Conservation (phyloP, 1,140 invertebrate genomes). For the Drosophila novamexicana region DNA sequence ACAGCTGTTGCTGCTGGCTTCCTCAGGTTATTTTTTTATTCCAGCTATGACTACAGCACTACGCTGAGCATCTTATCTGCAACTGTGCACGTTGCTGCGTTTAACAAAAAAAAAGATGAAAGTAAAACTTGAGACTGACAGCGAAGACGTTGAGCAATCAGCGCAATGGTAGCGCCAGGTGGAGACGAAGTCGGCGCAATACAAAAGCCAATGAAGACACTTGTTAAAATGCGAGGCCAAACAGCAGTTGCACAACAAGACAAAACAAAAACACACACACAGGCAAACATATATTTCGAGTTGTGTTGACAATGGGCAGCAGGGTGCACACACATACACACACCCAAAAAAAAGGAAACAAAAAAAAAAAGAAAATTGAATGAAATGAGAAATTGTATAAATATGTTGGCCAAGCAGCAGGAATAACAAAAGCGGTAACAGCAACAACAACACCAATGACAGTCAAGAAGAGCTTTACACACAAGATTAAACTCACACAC, state of each 20-base stretch:
- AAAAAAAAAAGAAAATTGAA: constrained; percentile 51
- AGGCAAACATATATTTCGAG: background rate
- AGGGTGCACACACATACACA: background rate
- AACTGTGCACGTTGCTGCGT: constrained; percentile 63
- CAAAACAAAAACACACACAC: constrained; percentile 42
- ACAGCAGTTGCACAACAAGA: constrained; percentile 31
- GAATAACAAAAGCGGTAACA: constrained; percentile 16
- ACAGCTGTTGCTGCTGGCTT: constrained; percentile 34
- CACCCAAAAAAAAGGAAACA: constrained; percentile 5
- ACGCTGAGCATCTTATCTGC: constrained; percentile 66
- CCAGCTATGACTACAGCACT: constrained; percentile 23
- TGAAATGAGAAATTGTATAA: constrained; percentile 81
- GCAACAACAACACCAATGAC: constrained; percentile 19
- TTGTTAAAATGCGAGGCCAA: constrained; percentile 56
- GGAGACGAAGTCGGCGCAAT: constrained; percentile 16
- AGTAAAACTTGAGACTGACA: constrained; percentile 1
- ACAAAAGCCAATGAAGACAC: constrained; percentile 60
- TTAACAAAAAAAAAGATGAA: constrained; percentile 2
- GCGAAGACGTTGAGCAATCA: constrained; percentile 40
- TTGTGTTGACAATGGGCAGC: constrained; percentile 46
- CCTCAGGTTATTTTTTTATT: constrained; percentile 38
- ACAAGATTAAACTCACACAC: constrained; percentile 65
- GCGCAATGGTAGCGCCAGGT: constrained; percentile 20
- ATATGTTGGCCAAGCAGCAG: constrained; percentile 65
- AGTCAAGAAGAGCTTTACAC: constrained; percentile 36